Evolutionary conservation across 1,140 invertebrate genomes (phyloP).

Genomic region (Spodoptera litura): DNA sequence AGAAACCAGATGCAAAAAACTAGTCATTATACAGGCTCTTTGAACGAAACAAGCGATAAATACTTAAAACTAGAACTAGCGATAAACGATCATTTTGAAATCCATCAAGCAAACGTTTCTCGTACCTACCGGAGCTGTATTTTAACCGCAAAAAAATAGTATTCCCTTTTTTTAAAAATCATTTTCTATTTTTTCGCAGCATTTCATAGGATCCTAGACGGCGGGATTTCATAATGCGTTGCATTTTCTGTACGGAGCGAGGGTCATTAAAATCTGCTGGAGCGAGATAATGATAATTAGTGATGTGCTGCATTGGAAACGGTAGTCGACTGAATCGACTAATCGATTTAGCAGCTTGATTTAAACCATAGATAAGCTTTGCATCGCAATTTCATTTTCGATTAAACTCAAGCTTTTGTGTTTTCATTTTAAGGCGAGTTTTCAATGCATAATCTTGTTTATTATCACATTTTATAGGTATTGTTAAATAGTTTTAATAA

Average conservation of each 20-base stretch:
- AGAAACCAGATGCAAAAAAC: too few relatives aligned
- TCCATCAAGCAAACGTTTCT: conserved; percentile 1
- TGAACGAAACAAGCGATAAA: too few relatives aligned
- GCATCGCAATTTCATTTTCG: neutral
- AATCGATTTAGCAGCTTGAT: conserved; percentile 18
- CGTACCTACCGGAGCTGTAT: neutral
- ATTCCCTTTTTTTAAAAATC: conserved; percentile 7
- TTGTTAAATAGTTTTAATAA: too few relatives aligned
- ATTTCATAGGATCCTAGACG: conserved; percentile 33
- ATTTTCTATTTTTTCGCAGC: conserved; percentile 40
- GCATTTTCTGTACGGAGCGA: conserved; percentile 44
- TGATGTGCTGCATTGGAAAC: conserved; percentile 15
- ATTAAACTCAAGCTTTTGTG: too few relatives aligned
- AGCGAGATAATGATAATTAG: conserved; percentile 45
- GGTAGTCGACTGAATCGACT: conserved; percentile 36
- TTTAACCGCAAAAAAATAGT: conserved; percentile 14
- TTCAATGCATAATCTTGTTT: neutral
- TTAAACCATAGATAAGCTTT: neutral
- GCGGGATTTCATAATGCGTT: conserved; percentile 41
- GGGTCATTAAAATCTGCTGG: conserved; percentile 41
- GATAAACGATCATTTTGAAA: conserved; percentile 7
- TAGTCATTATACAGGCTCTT: too few relatives aligned
- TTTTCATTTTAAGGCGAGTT: too few relatives aligned
- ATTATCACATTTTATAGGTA: neutral
- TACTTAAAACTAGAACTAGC: neutral